Base-by-base conservation (phyloP, 2,113 vertebrate genomes). In the Dipodomys ordii region DNA sequence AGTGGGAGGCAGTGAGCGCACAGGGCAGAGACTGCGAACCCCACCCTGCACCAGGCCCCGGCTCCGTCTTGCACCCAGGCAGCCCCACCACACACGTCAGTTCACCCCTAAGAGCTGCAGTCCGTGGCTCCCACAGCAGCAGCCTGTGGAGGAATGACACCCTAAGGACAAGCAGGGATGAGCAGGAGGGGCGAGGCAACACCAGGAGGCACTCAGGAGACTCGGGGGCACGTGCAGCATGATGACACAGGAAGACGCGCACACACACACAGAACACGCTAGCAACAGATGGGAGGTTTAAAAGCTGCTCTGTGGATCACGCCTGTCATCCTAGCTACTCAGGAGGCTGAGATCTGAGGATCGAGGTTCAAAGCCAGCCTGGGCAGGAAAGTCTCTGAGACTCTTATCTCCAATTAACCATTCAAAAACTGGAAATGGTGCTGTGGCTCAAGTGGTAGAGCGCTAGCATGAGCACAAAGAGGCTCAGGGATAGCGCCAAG, bases 11-110 rank as follows among this genome's bases (percentile, higher is more conserved):
- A 2, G 93, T 96, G 78, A 95, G 80, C 95, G 91, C 11, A 64
- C 28, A 8, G 78, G 57, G 32, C 0, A 20, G 22, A 0, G 0
- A 5, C 0, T 10, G 0, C 0, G 12, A n/a, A 7, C 9, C 35
- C 9, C 10, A 1, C 65, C 49, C 77, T 12, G 57, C 39, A 20
- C 60, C 18, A 20, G 44, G 49, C 30, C 19, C 39, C 27, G 64
- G 46, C 18, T 32, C 19, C 28, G 0, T 15, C 13, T 32, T 16
- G 53, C n/a, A 2, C 62, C 39, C 5, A n/a, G 76, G 69, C 13
- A 62, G 44, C 73, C n/a, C 76, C 28, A 65, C 67, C 74, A 49
- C 9, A 9, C 64, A 81, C 1, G 72, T 60, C 79, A 13, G 82
- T 16, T 81, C 22, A 46, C 12, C 19, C 7, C 15, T 1, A 73